Conservation (phyloP, 1,140 invertebrate genomes). For the Neodiprion pinetum region DNA sequence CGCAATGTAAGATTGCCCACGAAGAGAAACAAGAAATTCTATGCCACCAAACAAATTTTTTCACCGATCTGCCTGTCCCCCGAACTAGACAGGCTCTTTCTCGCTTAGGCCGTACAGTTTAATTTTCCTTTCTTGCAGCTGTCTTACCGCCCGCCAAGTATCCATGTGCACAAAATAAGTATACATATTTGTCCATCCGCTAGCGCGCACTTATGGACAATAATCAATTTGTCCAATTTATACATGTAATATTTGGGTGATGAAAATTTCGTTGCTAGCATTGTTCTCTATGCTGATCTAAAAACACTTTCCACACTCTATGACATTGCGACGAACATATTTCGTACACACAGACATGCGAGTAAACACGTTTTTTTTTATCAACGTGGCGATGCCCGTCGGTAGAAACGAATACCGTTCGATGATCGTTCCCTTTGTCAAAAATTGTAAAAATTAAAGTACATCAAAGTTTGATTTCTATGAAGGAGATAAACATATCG, state of each 20-base stretch:
- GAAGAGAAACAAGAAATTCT: background rate
- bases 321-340: background rate
- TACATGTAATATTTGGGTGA: background rate
- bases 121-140: background rate
- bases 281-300: no score
- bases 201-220: background rate
- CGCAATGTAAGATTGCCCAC: no score
- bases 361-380: no score
- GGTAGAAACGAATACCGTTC: no score
- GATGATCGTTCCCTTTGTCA: no score
- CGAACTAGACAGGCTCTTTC: no score
- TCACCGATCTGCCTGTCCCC: background rate
- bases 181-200: background rate
- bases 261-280: background rate
- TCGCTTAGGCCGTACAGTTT: background rate
- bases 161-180: background rate
- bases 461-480: no score
- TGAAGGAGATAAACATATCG: no score
- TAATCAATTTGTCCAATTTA: slow-evolving; percentile 4
- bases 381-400: no score
- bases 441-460: no score
- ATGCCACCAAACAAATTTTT: background rate
- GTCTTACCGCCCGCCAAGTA: background rate
- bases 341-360: background rate
- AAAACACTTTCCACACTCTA: no score